Evolutionary conservation across 1,140 invertebrate genomes (phyloP).

Genomic region (Scaptomyza pallida): DNA sequence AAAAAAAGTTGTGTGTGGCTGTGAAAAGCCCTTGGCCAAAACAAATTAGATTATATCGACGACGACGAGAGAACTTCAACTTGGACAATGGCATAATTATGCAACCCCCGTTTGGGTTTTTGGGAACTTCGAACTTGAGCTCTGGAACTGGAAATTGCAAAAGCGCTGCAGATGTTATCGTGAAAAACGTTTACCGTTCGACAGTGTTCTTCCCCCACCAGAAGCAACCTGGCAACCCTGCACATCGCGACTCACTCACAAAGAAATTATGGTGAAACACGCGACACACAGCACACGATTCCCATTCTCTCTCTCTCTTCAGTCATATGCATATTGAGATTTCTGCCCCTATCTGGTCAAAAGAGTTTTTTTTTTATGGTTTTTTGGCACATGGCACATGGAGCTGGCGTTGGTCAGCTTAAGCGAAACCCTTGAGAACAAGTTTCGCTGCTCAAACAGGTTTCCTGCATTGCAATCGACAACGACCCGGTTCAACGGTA

Average conservation of each 20-base stretch:
- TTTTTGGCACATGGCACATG: conserved; percentile 39
- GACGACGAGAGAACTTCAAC: conserved; percentile 64
- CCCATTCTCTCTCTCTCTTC: background rate
- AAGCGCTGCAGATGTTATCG: conserved; percentile 76
- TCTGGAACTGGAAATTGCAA: conserved; percentile 49
- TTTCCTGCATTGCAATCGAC: conserved; percentile 44
- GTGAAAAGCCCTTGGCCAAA: conserved; percentile 16
- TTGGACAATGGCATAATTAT: conserved; percentile 80
- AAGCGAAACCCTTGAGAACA: conserved; percentile 64
- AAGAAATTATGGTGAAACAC: conserved; percentile 69
- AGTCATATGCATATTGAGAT: conserved; percentile 33
- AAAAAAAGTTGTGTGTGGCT: conserved; percentile 4
- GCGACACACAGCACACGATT: conserved; percentile 61
- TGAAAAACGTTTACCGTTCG: conserved; percentile 74
- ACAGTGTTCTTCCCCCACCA: conserved; percentile 24
- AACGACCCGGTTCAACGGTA: conserved; percentile 47
- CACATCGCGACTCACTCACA: background rate
- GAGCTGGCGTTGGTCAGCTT: conserved; percentile 50
- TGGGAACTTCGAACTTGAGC: background rate
- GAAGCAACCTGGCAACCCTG: background rate
- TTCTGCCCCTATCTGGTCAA: conserved; percentile 43
- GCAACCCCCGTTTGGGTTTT: conserved; percentile 55
- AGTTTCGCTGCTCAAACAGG: conserved; percentile 66
- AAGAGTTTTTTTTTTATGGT: conserved; percentile 39
- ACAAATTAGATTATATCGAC: conserved; percentile 77